phyloP scores from a whole-genome alignment of 1,140 invertebrate species.

The Aricia agestis region DNA sequence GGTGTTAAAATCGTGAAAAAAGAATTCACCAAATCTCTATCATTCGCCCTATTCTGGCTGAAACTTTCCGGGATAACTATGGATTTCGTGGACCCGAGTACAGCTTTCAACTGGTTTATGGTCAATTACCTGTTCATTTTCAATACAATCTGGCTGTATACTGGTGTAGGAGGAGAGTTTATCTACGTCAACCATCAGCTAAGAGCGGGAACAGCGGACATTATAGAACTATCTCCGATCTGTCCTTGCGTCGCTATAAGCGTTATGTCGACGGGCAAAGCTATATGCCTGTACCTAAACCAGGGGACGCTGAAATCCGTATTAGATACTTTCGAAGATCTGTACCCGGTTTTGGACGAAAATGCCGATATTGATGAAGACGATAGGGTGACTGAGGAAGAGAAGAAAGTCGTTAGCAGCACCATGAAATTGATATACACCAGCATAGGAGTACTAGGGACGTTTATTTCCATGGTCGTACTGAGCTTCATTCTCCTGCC shows the following conservation, averaged over 20 bases:
- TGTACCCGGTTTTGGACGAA: constrained; percentile 1
- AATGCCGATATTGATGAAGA: background rate
- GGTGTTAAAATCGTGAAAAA: background rate
- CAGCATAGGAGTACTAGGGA: background rate
- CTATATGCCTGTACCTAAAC: constrained; percentile 9
- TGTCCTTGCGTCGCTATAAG: constrained; percentile 8
- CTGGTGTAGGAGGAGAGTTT: background rate
- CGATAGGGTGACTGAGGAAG: background rate
- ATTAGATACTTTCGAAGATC: constrained; percentile 5
- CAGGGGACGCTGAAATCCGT: constrained; percentile 11
- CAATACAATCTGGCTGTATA: background rate
- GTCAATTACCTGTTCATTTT: background rate
- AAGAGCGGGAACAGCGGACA: background rate
- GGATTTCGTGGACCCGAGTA: background rate
- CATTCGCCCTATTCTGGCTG: background rate
- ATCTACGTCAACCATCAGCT: background rate
- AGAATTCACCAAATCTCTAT: background rate
- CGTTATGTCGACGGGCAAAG: background rate
- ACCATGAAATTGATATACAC: background rate
- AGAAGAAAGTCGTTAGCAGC: background rate
- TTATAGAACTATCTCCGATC: constrained; percentile 11
- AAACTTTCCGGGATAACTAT: background rate
- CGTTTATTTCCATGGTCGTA: background rate
- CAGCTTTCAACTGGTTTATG: background rate
- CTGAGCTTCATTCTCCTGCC: background rate